Percentiles rank a stretch among this genome's conserved stretches.
These are phyloP conservation scores for Gonatopus flavifemur DNA, from an alignment of 1,140 invertebrate species.

Conservation along the genomic window DNA sequence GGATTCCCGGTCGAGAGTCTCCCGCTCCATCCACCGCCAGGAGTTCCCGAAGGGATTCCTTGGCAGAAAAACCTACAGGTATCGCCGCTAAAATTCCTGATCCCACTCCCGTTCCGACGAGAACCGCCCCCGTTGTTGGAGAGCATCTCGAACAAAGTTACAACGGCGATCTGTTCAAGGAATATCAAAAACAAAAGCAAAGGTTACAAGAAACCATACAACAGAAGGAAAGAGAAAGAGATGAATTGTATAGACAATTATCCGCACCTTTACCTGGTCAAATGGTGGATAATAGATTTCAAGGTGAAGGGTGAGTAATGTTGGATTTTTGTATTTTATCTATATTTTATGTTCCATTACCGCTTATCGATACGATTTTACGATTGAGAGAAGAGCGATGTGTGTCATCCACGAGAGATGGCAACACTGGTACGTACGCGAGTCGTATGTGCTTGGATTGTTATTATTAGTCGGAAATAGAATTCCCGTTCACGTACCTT, in stretches of 20 bases:
- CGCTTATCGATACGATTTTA: too few species aligned
- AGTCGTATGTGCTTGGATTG: too few species aligned
- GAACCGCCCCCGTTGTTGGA: conserved; percentile 43
- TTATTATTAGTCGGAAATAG: too few species aligned
- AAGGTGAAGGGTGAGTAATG: conserved; percentile 55
- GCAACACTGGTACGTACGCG: conserved; percentile 31
- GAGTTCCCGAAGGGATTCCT: conserved; percentile 64
- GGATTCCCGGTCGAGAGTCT: conserved; percentile 58
- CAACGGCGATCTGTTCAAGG: conserved; percentile 69
- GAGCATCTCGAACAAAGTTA: conserved; percentile 62
- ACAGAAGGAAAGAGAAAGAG: conserved; percentile 62
- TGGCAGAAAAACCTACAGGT: conserved; percentile 59
- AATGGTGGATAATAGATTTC: conserved; percentile 53
- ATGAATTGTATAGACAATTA: conserved; percentile 60
- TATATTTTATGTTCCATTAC: conserved; percentile 3
- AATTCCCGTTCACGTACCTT: too few species aligned
- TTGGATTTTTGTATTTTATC: too few species aligned
- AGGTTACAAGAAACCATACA: conserved; percentile 67
- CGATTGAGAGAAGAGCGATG: too few species aligned
- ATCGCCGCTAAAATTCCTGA: conserved; percentile 48
- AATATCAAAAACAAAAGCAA: conserved; percentile 74
- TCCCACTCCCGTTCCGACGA: conserved; percentile 47
- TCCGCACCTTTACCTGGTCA: conserved; percentile 48
- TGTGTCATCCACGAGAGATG: conserved; percentile 31
- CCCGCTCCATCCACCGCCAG: conserved; percentile 62